phyloP scores from a whole-genome alignment of 2,888 invertebrate genomes.

The Thereva unica region DNA sequence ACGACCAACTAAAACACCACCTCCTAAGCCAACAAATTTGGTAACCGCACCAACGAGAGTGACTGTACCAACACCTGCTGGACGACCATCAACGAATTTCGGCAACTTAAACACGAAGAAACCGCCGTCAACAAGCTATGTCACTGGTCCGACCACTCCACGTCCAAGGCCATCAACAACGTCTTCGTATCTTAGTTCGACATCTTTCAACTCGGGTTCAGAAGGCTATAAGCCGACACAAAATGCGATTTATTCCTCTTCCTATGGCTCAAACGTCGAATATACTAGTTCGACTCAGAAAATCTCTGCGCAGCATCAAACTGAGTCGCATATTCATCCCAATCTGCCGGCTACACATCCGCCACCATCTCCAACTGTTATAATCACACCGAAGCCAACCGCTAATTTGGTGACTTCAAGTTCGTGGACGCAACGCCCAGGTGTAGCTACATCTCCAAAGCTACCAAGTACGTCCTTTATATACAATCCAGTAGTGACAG shows the following conservation, averaged over 20 bases:
- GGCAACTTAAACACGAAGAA: conserved; percentile 46
- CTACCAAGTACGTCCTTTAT: conserved; percentile 59
- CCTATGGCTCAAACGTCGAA: conserved; percentile 64
- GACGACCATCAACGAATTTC: conserved; percentile 40
- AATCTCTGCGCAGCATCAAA: conserved; percentile 40
- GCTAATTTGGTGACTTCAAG: conserved; percentile 49
- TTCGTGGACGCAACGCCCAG: conserved; percentile 45
- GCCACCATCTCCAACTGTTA: conserved; percentile 67
- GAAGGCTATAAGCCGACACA: conserved; percentile 54
- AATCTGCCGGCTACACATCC: conserved; percentile 55
- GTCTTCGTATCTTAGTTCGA: conserved; percentile 44
- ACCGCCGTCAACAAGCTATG: conserved; percentile 60
- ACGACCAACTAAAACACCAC: conserved; percentile 40
- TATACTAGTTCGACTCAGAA: conserved; percentile 48
- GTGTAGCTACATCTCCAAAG: conserved; percentile 43
- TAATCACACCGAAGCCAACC: conserved; percentile 72
- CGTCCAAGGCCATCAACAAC: conserved; percentile 56
- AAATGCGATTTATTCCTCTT: conserved; percentile 49
- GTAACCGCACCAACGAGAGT: conserved; percentile 15
- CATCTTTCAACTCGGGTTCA: conserved; percentile 52
- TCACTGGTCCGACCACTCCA: conserved; percentile 61
- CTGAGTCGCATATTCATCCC: conserved; percentile 29
- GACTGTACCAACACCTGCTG: background rate
- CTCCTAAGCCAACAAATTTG: conserved; percentile 49
- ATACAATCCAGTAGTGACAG: conserved; percentile 51